phyloP scores from a whole-genome alignment of 2,888 invertebrate genomes.

The Sminthurides aquaticus region DNA sequence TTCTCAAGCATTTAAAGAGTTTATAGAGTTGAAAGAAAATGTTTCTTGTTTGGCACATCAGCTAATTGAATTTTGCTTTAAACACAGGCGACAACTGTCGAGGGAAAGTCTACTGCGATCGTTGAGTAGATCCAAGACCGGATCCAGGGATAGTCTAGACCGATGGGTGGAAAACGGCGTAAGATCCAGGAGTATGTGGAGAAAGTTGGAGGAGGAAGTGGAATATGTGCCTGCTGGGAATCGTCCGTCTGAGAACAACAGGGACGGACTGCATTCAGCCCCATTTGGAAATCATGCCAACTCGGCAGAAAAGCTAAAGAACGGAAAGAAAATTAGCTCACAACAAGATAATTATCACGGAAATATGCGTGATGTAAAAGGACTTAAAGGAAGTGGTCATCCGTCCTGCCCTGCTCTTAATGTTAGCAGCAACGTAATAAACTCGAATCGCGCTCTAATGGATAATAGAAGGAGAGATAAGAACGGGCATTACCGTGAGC shows the following conservation, averaged over 20 bases:
- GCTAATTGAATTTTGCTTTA: neutral
- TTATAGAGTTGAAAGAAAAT: neutral
- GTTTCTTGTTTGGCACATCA: too few species aligned
- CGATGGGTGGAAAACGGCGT: constrained; percentile 43
- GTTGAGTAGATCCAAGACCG: constrained; percentile 41
- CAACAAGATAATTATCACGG: constrained; percentile 2
- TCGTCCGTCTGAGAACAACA: neutral
- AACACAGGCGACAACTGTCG: constrained; percentile 38
- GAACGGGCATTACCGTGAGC: constrained; percentile 49
- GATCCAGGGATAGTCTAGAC: constrained; percentile 42
- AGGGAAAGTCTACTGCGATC: constrained; percentile 42
- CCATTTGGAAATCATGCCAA: constrained; percentile 3
- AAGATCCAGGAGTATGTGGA: constrained; percentile 37
- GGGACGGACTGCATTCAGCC: constrained; percentile 4
- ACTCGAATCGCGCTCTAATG: neutral
- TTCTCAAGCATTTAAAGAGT: neutral
- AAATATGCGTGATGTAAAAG: neutral
- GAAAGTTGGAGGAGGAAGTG: constrained; percentile 27
- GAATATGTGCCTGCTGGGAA: constrained; percentile 2
- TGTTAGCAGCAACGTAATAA: neutral
- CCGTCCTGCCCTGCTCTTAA: constrained; percentile 1
- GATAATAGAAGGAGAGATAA: neutral
- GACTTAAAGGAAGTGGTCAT: constrained; percentile 8
- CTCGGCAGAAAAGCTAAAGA: constrained; percentile 8
- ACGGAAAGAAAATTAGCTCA: constrained; percentile 5